Conservation (phyloP, 2,888 invertebrate species). For the Dione juno region DNA sequence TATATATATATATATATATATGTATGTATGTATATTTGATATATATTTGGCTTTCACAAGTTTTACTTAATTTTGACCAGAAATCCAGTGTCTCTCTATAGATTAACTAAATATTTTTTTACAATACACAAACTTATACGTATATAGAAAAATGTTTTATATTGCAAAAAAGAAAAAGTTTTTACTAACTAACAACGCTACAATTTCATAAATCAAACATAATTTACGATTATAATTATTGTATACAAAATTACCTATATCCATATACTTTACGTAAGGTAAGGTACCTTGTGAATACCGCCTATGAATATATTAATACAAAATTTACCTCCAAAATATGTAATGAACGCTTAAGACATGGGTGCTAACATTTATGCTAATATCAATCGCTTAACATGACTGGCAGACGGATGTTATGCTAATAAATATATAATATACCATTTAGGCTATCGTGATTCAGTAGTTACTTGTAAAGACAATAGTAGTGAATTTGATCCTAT, state of each 20-base stretch:
- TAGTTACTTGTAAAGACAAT: background rate
- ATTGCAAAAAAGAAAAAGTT: no score
- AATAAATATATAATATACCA: background rate
- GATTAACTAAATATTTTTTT: no score
- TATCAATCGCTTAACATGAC: constrained; percentile 16
- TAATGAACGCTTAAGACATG: constrained; percentile 22
- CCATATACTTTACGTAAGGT: constrained; percentile 8
- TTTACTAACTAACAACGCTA: no score
- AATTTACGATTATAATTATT: background rate
- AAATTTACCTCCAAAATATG: constrained; percentile 24
- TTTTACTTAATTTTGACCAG: no score
- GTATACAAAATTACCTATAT: background rate
- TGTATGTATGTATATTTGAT: no score
- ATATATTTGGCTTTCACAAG: no score
- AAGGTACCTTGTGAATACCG: constrained; percentile 8
- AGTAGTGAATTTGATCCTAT: background rate
- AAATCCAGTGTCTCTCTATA: no score
- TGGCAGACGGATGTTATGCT: constrained; percentile 14
- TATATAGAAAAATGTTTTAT: no score
- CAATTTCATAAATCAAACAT: background rate
- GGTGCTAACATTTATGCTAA: constrained; percentile 27
- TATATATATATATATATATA: no score
- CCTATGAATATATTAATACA: constrained; percentile 27
- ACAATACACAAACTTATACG: no score
- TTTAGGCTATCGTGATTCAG: background rate